Base-by-base conservation (phyloP, 1,140 invertebrate genomes). In the Euura lappo region DNA sequence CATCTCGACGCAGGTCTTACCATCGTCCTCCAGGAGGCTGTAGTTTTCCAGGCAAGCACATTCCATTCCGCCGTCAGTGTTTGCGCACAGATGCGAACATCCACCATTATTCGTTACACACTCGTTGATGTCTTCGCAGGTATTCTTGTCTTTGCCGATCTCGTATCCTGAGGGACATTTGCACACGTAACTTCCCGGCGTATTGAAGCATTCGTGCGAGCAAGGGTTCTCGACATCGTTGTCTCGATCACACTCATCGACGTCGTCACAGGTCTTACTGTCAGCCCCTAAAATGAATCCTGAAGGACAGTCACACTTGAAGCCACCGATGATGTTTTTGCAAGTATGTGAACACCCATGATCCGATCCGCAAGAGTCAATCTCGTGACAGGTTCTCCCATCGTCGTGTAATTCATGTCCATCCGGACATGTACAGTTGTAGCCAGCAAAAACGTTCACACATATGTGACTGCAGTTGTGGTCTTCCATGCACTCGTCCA, bases 261-360 rank as follows among this genome's bases (percentile, higher is more conserved):
- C 84, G 77, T 92, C 91, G 80, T 77, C 44, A 74, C 83, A 84
- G n/a, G 69, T 76, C 4, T 42, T 75, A 28, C 80, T 77, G 70
- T 84, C 79, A 13, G 83, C 79, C 79, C 82, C 89, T 70, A 81
- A 87, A 72, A 75, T 85, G 74, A 84, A 90, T 71, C 76, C 85
- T 78, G 91, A 89, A 80, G 94, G 92, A 84, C 95, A 97, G 13
- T 92, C 89, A 84, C 95, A 95, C 73, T 91, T 89, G 84, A 93
- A 95, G 7, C 91, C 91, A 75, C 92, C 93, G 81, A 91, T 91
- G 13, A 91, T 90, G 80, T 96, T 95, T 66, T 92, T 89, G 84
- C 93, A 94, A 11, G 66, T 74, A 45, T 81, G 77, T 11, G 77
- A 78, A 74, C 80, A 81, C 65, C 79, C 68, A 44, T 75, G 46